A percentile compares a stretch with the other conserved stretches of the same genome.
These are phyloP conservation scores for Psittacula cyanocephala DNA, from an alignment of 2,113 vertebrate species.

Conservation along the genomic window DNA sequence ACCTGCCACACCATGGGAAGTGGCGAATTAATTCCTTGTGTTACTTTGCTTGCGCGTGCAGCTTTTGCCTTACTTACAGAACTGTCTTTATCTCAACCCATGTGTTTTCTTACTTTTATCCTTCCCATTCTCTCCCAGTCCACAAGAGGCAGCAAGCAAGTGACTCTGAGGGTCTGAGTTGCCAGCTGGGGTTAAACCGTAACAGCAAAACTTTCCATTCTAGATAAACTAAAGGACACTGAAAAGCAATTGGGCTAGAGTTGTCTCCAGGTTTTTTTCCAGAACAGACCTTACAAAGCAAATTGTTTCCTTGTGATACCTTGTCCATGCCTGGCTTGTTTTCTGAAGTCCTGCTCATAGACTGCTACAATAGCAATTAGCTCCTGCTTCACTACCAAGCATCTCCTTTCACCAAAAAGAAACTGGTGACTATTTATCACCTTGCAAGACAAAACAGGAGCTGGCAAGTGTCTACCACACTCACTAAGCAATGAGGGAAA, in stretches of 20 bases:
- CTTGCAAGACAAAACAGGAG: neutral
- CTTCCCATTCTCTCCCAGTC: neutral
- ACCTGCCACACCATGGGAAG: neutral
- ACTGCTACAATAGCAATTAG: neutral
- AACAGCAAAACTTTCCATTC: neutral
- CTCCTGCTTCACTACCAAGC: neutral
- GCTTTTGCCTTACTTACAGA: neutral
- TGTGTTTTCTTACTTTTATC: neutral
- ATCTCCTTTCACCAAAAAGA: neutral
- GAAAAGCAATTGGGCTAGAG: neutral
- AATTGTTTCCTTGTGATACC: neutral
- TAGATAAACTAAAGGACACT: neutral
- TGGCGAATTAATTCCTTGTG: neutral
- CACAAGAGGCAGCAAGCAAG: neutral
- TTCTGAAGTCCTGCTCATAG: neutral
- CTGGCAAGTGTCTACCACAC: neutral
- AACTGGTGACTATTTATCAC: neutral
- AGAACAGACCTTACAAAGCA: neutral
- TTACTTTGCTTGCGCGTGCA: neutral
- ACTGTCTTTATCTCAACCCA: neutral
- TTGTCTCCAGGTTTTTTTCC: neutral
- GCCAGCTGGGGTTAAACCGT: neutral
- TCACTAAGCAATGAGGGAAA: neutral
- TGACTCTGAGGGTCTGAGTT: neutral
- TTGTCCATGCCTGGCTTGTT: neutral